Evolutionary conservation across 2,797 vertebrate species (phyloP).

Genomic region (Otolemur crassicaudatus): DNA sequence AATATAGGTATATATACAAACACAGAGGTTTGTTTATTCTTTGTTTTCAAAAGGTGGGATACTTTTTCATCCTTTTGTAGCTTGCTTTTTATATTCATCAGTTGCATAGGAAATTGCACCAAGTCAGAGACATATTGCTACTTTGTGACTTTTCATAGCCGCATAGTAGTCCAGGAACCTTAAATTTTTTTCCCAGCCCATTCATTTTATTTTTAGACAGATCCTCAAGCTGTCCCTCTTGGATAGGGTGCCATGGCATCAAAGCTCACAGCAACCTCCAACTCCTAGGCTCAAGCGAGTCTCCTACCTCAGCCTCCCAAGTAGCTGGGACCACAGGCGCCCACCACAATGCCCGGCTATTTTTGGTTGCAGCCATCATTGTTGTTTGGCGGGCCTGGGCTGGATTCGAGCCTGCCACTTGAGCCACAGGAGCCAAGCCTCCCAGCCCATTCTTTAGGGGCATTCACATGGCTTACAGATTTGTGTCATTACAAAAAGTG

Average conservation of each 20-base stretch:
- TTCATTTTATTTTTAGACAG: too few species aligned
- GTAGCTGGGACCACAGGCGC: too few species aligned
- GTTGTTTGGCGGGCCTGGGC: too few species aligned
- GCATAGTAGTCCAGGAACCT: not conserved
- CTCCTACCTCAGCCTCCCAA: too few species aligned
- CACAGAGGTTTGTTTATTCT: not conserved
- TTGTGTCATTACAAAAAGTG: not conserved
- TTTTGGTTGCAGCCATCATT: too few species aligned
- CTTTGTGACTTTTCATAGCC: not conserved
- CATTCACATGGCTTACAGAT: not conserved
- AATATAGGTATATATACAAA: not conserved
- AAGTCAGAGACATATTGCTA: not conserved
- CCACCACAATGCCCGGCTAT: too few species aligned
- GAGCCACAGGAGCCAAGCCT: too few species aligned
- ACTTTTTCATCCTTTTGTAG: not conserved
- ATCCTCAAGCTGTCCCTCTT: too few species aligned
- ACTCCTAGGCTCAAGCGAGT: too few species aligned
- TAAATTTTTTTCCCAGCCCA: not conserved
- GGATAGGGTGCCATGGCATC: too few species aligned
- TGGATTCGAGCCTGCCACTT: too few species aligned
- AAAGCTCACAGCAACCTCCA: too few species aligned
- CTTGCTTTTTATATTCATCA: not conserved
- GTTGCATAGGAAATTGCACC: not conserved
- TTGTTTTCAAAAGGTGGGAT: not conserved
- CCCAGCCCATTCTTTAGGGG: not conserved